phyloP scores from a whole-genome alignment of 2,113 vertebrate genomes.

The Gyps fulvus region DNA sequence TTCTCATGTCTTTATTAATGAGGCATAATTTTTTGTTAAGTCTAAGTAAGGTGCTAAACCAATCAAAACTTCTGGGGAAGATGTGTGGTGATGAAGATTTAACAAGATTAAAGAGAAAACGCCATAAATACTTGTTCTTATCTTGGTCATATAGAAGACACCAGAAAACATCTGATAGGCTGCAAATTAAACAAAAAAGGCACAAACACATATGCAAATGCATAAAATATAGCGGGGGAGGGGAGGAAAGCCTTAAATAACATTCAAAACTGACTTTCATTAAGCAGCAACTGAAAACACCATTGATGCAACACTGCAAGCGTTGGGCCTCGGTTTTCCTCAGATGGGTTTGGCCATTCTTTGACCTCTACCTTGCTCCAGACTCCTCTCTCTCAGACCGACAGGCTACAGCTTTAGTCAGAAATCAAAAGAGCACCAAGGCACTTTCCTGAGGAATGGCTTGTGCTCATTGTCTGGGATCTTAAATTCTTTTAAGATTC shows the following conservation, averaged over 20 bases:
- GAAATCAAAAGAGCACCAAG: not conserved
- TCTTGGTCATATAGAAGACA: not conserved
- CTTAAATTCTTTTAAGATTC: not conserved
- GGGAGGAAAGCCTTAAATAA: not conserved
- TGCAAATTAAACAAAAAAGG: not conserved
- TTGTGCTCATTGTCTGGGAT: not conserved
- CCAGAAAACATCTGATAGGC: not conserved
- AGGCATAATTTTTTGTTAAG: not conserved
- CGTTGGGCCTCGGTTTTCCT: not conserved
- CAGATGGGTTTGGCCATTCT: not conserved
- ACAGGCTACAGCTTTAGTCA: not conserved
- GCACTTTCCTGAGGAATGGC: not conserved
- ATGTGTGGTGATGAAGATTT: not conserved
- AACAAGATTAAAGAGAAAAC: not conserved
- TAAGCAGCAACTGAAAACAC: not conserved
- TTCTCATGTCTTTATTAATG: not conserved
- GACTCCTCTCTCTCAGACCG: not conserved
- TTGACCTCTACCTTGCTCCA: not conserved
- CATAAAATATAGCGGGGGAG: not conserved
- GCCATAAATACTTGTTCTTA: not conserved
- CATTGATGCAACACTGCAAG: not conserved
- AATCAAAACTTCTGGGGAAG: not conserved
- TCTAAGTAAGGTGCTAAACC: not conserved
- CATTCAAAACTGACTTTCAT: not conserved
- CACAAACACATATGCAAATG: not conserved